Conservation (phyloP, 2,113 vertebrate genomes). For the Vicugna pacos region DNA sequence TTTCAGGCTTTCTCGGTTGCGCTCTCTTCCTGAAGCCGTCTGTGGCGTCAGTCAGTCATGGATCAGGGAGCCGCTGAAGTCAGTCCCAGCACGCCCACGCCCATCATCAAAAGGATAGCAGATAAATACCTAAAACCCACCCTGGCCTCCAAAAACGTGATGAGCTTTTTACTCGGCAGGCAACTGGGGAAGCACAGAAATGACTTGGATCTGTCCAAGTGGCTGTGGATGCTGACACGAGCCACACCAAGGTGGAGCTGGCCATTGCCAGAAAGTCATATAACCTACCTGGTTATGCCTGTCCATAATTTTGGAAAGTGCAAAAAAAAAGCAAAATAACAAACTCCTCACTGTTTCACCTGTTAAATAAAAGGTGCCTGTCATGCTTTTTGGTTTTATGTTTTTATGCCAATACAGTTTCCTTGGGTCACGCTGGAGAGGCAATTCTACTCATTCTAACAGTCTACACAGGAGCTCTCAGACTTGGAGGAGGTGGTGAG, state of each 20-base stretch:
- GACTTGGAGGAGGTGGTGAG: neutral
- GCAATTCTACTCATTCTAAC: neutral
- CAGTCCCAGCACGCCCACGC: neutral
- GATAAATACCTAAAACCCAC: neutral
- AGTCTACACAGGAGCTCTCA: neutral
- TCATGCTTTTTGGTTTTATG: neutral
- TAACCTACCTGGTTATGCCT: neutral
- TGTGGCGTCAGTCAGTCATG: neutral
- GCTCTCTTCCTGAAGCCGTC: neutral
- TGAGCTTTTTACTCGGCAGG: neutral
- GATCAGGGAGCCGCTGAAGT: neutral
- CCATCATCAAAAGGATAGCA: neutral
- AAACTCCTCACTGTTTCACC: neutral
- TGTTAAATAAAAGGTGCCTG: constrained; percentile 19
- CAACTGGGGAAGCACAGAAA: neutral
- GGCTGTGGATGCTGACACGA: constrained; percentile 8
- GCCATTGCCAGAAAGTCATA: neutral
- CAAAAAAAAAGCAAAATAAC: neutral
- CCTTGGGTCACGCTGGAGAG: neutral
- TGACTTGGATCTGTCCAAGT: neutral
- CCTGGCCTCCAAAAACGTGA: neutral
- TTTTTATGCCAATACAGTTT: neutral
- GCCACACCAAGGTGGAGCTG: neutral
- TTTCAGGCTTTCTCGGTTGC: neutral
- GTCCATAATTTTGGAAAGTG: neutral